phyloP scores from a whole-genome alignment of 2,113 vertebrate genomes.

The Hyperoodon ampullatus region DNA sequence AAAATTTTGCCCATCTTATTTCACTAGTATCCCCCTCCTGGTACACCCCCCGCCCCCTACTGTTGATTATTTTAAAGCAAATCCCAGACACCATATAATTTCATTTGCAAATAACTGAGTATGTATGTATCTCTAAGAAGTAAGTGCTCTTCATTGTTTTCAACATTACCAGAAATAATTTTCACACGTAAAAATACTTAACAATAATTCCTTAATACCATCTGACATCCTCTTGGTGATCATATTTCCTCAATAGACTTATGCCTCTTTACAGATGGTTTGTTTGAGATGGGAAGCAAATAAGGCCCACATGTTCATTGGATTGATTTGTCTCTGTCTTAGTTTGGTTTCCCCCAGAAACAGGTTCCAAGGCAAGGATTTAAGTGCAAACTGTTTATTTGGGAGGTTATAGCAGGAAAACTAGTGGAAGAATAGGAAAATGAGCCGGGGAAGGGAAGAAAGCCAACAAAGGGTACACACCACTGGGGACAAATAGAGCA shows the following conservation, averaged over 20 bases:
- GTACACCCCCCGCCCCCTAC: no score
- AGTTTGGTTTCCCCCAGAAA: background rate
- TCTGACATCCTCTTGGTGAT: background rate
- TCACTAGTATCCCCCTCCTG: background rate
- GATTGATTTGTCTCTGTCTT: background rate
- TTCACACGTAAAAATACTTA: background rate
- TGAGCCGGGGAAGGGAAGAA: background rate
- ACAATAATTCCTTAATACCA: background rate
- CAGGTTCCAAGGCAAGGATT: no score
- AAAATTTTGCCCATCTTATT: background rate
- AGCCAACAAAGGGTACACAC: no score
- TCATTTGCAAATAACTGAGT: background rate
- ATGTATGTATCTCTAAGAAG: background rate
- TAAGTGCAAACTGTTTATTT: background rate
- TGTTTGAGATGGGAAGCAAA: background rate
- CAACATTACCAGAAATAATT: background rate
- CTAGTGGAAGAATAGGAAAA: background rate
- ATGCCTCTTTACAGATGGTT: background rate
- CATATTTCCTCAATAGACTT: background rate
- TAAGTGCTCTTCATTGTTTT: background rate
- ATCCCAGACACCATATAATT: background rate
- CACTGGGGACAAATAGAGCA: background rate
- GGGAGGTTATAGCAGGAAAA: background rate
- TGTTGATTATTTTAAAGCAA: background rate
- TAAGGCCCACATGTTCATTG: rapidly evolving